These are phyloP conservation scores for Cancer borealis DNA, from an alignment of 2,888 invertebrate species.

Conservation along the genomic window DNA sequence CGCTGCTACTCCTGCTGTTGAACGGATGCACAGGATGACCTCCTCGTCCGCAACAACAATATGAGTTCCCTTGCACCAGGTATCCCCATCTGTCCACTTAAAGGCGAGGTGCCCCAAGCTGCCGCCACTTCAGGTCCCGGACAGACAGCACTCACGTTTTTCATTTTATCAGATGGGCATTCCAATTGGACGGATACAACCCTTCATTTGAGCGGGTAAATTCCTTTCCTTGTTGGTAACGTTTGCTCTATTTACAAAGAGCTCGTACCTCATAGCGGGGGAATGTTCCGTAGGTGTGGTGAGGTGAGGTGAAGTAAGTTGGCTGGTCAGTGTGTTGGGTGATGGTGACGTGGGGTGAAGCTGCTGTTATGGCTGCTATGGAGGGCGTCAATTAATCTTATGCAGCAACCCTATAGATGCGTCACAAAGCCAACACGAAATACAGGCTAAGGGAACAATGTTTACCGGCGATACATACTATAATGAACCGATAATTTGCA, in stretches of 20 bases:
- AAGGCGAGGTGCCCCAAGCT: neutral
- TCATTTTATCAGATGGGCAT: neutral
- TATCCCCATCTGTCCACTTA: no score
- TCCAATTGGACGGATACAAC: neutral
- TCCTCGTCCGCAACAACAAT: neutral
- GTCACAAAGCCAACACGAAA: neutral
- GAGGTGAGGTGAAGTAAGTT: neutral
- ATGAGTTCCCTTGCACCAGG: no score
- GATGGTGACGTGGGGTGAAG: neutral
- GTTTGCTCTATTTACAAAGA: neutral
- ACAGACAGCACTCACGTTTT: neutral
- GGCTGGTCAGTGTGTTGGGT: neutral
- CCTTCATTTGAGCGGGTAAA: neutral
- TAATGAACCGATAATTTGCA: conserved; percentile 11
- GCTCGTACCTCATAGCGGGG: neutral
- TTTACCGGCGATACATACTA: neutral
- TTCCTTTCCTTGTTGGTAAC: neutral
- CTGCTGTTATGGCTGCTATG: neutral
- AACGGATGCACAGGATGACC: neutral
- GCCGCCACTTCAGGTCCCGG: neutral
- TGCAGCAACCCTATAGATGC: neutral
- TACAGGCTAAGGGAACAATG: no score
- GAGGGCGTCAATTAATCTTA: no score
- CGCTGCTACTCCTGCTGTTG: no score
- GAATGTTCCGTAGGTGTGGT: neutral